Base-by-base conservation (phyloP, 2,113 vertebrate species). In the Charina bottae region DNA sequence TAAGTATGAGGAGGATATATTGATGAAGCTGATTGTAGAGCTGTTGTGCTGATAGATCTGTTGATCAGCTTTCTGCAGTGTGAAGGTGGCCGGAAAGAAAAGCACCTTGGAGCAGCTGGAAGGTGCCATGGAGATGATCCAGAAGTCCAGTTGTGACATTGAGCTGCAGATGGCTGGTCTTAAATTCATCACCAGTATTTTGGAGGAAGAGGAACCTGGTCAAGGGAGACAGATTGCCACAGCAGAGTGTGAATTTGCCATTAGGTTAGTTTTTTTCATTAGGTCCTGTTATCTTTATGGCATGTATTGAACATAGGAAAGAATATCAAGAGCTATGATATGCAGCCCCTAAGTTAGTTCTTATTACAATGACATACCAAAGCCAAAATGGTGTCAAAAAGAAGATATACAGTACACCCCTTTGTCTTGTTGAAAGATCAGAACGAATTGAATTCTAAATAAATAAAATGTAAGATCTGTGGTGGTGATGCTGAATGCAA, bases 121-220 rank as follows among this genome's bases (percentile, higher is more conserved):
- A 0, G 98, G 98, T 1, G 92, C 97, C 15, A 94, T 98, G 95
- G 98, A 98, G 58, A 95, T 97, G 59, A 95, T 98, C 95, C 98
- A 97, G 96, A 98, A 97, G 93, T 97, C 96, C 49, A 97, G 94
- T 89, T 96, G 97, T 0, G 98, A 98, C 85, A 72, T 93, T 2
- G 94, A 72, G 53, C 97, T 97, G 94, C 97, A 98, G 96, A 96
- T 99, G 2, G 97, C 97, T 0, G 98, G 98, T 4, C 97, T 99
- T 83, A 93, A 91, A 89, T 97, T 98, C 93, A 96, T 99, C 68
- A 87, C 94, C 90, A 96, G 97, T 89, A 95, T 98, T 55, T 94
- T 99, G 97, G 98, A 99, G 42, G 97, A 96, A 33, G 98, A 99
- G 46, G 97, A 96, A 33, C 91, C 96, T 0, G 96, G 94, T 64